phyloP scores from a whole-genome alignment of 1,140 invertebrate genomes.

The Brachionus paranguensis region DNA sequence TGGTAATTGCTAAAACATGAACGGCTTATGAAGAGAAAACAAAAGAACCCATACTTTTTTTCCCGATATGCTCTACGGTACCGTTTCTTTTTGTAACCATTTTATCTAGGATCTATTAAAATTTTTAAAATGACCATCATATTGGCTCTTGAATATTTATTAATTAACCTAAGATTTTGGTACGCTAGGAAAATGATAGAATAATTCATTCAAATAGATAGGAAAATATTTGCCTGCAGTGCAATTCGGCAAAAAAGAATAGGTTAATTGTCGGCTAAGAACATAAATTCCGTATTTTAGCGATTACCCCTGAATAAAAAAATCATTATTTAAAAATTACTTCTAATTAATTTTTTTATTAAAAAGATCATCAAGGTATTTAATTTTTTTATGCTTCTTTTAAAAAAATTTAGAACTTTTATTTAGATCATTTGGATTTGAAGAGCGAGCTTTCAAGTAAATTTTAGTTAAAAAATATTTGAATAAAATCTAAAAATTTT shows the following conservation, averaged over 20 bases:
- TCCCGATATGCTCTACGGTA: no score
- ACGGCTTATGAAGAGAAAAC: background rate
- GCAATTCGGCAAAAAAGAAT: no score
- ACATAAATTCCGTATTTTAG: background rate
- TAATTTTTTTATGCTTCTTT: background rate
- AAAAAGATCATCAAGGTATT: background rate
- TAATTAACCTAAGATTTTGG: background rate
- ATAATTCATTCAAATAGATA: no score
- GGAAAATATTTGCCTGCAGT: no score
- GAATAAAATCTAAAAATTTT: no score
- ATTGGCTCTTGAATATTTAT: no score
- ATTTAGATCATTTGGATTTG: background rate
- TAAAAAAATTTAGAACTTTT: background rate
- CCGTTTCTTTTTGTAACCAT: no score
- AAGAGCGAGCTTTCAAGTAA: no score
- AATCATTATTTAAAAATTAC: background rate
- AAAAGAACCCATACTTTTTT: background rate
- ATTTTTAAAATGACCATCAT: no score
- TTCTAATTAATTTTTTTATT: background rate
- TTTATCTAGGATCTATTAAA: no score
- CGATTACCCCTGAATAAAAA: background rate
- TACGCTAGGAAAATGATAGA: no score
- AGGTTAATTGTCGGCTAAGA: background rate
- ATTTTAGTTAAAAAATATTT: no score
- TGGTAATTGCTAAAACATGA: background rate